Percentiles rank a stretch among this genome's conserved stretches.
Conservation (phyloP, 2,888 invertebrate species). For the Parasteatoda lunata region DNA sequence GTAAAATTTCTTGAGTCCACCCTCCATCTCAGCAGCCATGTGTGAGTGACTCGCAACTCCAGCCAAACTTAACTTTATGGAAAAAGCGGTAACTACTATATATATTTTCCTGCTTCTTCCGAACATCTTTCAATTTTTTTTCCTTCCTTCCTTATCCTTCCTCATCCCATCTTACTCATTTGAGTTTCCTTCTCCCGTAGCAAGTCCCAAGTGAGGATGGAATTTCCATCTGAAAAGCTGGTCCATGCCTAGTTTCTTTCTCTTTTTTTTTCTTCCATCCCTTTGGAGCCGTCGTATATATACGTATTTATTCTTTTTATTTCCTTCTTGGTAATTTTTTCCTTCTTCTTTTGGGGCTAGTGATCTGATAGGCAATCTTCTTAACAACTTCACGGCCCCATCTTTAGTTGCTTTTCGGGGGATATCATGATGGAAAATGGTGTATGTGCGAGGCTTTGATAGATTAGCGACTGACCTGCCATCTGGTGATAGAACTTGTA, state of each 20-base stretch:
- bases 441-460: conserved; percentile 52
- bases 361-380: conserved; percentile 67
- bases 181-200: conserved; percentile 42
- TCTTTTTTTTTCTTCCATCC: conserved; percentile 31
- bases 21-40: conserved; percentile 17
- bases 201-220: conserved; percentile 54
- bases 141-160: background rate
- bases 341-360: conserved; percentile 35
- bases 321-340: background rate
- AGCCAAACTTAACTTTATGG: conserved; percentile 27
- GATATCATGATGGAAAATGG: conserved; percentile 5
- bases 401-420: conserved; percentile 3
- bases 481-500: conserved; percentile 58
- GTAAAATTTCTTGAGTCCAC: conserved; percentile 40
- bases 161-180: conserved; percentile 40
- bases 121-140: conserved; percentile 29
- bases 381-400: conserved; percentile 64
- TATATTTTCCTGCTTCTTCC: conserved; percentile 13
- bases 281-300: conserved; percentile 12
- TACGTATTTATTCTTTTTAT: conserved; percentile 46
- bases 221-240: conserved; percentile 67
- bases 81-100: conserved; percentile 9
- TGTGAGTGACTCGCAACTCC: conserved; percentile 3
- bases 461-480: conserved; percentile 64
- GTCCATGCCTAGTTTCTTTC: conserved; percentile 36